Evolutionary conservation across 2,113 vertebrate genomes (phyloP).

Genomic region (Propithecus coquereli): DNA sequence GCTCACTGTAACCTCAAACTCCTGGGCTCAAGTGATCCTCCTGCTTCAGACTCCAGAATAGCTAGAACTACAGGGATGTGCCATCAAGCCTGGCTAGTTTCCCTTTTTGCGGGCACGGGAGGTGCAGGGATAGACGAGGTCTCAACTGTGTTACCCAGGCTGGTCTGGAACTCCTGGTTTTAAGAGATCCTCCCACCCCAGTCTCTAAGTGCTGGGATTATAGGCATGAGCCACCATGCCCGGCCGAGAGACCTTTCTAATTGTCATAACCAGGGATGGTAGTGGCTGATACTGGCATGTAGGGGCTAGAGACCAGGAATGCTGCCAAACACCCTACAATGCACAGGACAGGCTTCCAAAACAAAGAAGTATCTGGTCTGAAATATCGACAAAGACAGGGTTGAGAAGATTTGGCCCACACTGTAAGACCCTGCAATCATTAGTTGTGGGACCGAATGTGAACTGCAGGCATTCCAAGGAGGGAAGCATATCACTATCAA

Average conservation of each 20-base stretch:
- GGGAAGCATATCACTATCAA: background rate
- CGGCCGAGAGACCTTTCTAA: background rate
- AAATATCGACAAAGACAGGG: background rate
- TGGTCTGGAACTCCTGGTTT: too few species aligned
- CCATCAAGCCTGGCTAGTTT: too few species aligned
- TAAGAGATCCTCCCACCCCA: too few species aligned
- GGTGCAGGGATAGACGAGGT: too few species aligned
- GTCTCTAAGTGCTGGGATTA: too few species aligned
- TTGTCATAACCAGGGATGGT: background rate
- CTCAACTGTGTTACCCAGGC: too few species aligned
- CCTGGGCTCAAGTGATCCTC: too few species aligned
- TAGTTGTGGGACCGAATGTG: background rate
- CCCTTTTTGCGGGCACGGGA: too few species aligned
- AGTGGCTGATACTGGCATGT: background rate
- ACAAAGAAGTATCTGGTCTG: background rate
- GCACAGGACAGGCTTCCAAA: background rate
- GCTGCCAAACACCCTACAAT: background rate
- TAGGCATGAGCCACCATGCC: too few species aligned
- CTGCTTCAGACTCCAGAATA: too few species aligned
- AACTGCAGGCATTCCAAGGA: background rate
- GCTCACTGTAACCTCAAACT: too few species aligned
- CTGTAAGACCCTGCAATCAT: background rate
- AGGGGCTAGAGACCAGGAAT: background rate
- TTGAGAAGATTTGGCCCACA: background rate
- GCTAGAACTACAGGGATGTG: too few species aligned